A percentile compares a stretch with the other conserved stretches of the same genome.
phyloP scores from a whole-genome alignment of 2,888 invertebrate species.

The Tuta absoluta region DNA sequence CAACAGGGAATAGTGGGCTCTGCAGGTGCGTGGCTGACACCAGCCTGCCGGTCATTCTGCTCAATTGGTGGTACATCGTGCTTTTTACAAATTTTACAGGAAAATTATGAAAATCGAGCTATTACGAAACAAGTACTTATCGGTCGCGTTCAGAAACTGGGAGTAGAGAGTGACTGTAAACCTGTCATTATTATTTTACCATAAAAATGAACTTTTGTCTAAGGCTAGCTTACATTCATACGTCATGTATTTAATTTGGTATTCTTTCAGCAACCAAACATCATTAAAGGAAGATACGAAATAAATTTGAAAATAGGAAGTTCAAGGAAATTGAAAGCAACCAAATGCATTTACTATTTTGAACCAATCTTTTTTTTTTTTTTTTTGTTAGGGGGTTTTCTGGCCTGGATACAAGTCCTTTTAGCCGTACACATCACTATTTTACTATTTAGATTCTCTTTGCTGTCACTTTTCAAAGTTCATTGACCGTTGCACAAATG shows the following conservation, averaged over 20 bases:
- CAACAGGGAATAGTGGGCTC: constrained; percentile 72
- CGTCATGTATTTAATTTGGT: background rate
- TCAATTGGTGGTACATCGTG: constrained; percentile 76
- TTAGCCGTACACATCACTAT: background rate
- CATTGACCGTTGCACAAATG: no score
- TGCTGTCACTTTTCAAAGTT: no score
- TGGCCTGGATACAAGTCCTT: background rate
- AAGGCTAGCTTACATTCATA: background rate
- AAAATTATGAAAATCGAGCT: constrained; percentile 50
- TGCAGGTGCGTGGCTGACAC: constrained; percentile 66
- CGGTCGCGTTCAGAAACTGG: constrained; percentile 48
- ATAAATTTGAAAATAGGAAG: background rate
- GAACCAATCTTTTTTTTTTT: no score
- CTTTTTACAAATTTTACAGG: constrained; percentile 33
- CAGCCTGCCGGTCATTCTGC: constrained; percentile 70
- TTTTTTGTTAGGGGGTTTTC: no score
- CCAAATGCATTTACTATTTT: background rate
- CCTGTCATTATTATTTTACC: background rate
- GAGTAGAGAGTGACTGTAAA: background rate
- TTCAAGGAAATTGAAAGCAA: background rate
- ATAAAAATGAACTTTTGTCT: background rate
- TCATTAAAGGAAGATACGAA: no score
- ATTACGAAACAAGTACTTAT: constrained; percentile 74
- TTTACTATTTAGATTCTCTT: no score
- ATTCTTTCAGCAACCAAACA: no score